Evolutionary conservation across 37 sponge, comb jelly and placozoan genomes (phyloP).

Genomic region (Chondrilla cf. caribensis): DNA sequence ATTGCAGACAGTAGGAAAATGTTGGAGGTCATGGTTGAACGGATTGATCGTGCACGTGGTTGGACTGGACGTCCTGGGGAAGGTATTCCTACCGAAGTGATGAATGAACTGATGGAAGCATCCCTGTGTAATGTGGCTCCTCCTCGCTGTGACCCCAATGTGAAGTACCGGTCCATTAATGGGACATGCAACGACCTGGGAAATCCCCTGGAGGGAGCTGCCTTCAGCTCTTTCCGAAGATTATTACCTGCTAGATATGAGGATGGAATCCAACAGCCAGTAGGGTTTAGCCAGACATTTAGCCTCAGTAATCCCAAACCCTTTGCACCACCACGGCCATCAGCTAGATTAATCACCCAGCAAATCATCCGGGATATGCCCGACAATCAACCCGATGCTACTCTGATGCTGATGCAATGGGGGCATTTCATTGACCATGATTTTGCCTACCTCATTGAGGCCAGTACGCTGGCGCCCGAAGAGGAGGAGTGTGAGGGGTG

Average conservation of each 20-base stretch:
- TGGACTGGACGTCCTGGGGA: neutral
- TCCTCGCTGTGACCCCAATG: neutral
- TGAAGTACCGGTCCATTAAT: slow-evolving; percentile 48
- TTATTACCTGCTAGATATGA: slow-evolving; percentile 74
- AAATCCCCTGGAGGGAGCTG: slow-evolving; percentile 58
- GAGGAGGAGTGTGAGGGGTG: slow-evolving; percentile 4
- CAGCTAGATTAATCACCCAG: slow-evolving; percentile 64
- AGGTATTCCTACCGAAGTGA: neutral
- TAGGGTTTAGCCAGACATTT: slow-evolving; percentile 53
- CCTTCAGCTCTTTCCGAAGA: slow-evolving; percentile 51
- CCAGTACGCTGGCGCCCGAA: neutral
- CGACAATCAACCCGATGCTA: slow-evolving; percentile 39
- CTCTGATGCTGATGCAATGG: slow-evolving; percentile 91
- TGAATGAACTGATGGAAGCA: neutral
- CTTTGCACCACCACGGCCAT: slow-evolving; percentile 67
- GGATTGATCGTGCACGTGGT: neutral
- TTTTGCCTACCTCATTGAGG: slow-evolving; percentile 9
- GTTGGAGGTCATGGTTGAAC: neutral
- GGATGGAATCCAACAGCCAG: slow-evolving; percentile 49
- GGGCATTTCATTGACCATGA: slow-evolving; percentile 97
- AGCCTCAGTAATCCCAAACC: slow-evolving; percentile 1
- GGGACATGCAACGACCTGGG: slow-evolving; percentile 87
- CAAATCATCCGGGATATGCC: slow-evolving; percentile 18
- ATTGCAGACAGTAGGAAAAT: neutral
- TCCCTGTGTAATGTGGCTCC: neutral